These are phyloP conservation scores for Yasuhikotakia modesta DNA, from an alignment of 2,797 vertebrate genomes.

Conservation along the genomic window DNA sequence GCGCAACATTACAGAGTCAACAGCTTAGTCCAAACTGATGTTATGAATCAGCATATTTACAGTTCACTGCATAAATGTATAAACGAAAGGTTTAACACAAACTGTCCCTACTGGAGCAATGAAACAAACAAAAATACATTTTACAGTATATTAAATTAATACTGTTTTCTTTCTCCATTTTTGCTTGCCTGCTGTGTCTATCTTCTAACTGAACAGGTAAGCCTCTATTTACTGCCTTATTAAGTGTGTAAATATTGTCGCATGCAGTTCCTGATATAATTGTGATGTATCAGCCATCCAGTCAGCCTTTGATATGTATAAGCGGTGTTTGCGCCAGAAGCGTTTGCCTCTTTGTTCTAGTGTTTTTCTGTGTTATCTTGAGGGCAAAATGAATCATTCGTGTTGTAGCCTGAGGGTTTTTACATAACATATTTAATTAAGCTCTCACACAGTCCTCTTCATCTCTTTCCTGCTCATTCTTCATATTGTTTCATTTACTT, in stretches of 20 bases:
- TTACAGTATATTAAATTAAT: conserved; percentile 3
- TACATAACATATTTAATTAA: conserved; percentile 36
- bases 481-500: conserved; percentile 20
- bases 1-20: conserved; percentile 9
- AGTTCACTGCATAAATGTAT: not conserved
- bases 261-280: conserved; percentile 13
- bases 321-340: not conserved
- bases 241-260: conserved; percentile 28
- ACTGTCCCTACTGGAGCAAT: not conserved
- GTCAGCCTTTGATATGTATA: conserved; percentile 10
- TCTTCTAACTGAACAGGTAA: conserved; percentile 64
- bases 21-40: not conserved
- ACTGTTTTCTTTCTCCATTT: conserved; percentile 39
- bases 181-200: conserved; percentile 39
- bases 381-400: conserved; percentile 30
- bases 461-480: conserved; percentile 18
- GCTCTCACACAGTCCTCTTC: not conserved
- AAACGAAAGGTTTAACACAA: too few species aligned
- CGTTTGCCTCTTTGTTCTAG: conserved; percentile 32
- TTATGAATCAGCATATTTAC: not conserved
- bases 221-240: conserved; percentile 44
- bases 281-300: conserved; percentile 25
- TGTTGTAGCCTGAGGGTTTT: conserved; percentile 30
- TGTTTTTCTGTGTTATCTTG: conserved; percentile 30
- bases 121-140: not conserved